These are phyloP conservation scores for Drosophila pruinosa DNA, from an alignment of 1,140 invertebrate species.

Conservation along the genomic window DNA sequence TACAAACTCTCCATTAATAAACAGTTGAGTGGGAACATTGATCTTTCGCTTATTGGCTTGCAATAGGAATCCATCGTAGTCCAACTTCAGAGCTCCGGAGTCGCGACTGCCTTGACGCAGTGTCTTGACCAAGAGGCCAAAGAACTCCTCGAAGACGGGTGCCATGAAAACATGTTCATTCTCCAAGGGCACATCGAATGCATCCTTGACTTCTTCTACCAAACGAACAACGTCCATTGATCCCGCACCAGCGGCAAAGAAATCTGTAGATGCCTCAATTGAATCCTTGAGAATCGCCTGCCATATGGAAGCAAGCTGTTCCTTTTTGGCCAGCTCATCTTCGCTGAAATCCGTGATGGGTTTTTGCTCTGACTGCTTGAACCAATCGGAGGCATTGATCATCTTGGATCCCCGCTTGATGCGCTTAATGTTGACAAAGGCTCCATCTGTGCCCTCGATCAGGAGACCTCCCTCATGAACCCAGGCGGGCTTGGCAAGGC, in stretches of 20 bases:
- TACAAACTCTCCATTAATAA: constrained; percentile 95
- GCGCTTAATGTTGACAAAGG: constrained; percentile 89
- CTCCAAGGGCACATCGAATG: constrained; percentile 88
- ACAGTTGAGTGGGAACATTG: constrained; percentile 93
- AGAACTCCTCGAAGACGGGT: constrained; percentile 93
- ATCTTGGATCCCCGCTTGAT: constrained; percentile 91
- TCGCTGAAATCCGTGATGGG: constrained; percentile 87
- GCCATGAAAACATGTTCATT: constrained; percentile 97
- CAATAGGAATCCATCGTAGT: constrained; percentile 88
- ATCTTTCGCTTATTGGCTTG: constrained; percentile 93
- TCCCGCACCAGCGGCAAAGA: constrained; percentile 95
- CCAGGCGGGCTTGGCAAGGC: constrained; percentile 86
- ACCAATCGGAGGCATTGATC: constrained; percentile 92
- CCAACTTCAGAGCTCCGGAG: constrained; percentile 83
- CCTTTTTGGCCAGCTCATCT: constrained; percentile 88
- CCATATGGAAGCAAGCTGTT: constrained; percentile 90
- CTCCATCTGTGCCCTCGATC: constrained; percentile 90
- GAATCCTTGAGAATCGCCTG: constrained; percentile 91
- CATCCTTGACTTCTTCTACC: constrained; percentile 95
- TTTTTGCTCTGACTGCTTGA: constrained; percentile 85
- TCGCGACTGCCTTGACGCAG: constrained; percentile 56
- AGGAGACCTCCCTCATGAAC: constrained; percentile 91
- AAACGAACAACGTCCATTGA: constrained; percentile 98
- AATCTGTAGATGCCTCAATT: constrained; percentile 92
- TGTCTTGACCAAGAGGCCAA: constrained; percentile 76